Base-by-base conservation (phyloP, 2,888 invertebrate genomes). In the Acanthacorydalis orientalis region DNA sequence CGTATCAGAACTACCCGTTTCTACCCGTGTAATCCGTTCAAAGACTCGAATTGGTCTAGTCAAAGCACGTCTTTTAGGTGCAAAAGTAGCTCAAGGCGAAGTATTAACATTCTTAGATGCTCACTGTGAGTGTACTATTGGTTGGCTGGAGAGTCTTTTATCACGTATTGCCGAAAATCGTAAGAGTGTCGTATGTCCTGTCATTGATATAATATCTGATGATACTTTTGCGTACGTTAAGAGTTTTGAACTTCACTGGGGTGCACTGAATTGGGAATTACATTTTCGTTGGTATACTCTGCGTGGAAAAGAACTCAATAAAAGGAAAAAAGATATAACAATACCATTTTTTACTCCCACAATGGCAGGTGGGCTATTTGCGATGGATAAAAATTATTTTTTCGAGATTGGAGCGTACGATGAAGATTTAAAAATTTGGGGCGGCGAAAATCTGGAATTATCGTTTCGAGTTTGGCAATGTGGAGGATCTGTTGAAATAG, bases 401-500 rank as follows among this genome's bases (percentile, higher is more conserved):
- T 89, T 86, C 68, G 79, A 89, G 52, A 67, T 90, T 12, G 95
- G 93, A 0, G 73, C 75, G 7, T 81, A 82, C 54, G 81, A 81
- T 53, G 75, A 78, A 56, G 70, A 74, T 38, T 80, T 80, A 80
- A 76, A 81, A 55, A 91, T 96, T 51, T 98, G 97, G 97, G 97
- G 98, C 4, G 97, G 93, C 0, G 97, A 98, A 65, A 98, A 98
- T 65, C 73, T 98, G 34, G 97, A 98, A 67, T 74, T 98, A 63
- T 96, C 96, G 0, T 95, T 97, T 67, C 76, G 96, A 53, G 88
- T 90, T 1, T 95, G 95, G 95, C 89, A 91, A 61, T 95, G 95
- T 57, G 93, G 93, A 0, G 93, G 92, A 0, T 73, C 78, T 49
- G 78, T 95, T 1, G 86, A 92, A 66, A 92, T 93, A 44, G 85